Conservation (phyloP, 2,113 vertebrate species). For the Mesoclemmys tuberculata region DNA sequence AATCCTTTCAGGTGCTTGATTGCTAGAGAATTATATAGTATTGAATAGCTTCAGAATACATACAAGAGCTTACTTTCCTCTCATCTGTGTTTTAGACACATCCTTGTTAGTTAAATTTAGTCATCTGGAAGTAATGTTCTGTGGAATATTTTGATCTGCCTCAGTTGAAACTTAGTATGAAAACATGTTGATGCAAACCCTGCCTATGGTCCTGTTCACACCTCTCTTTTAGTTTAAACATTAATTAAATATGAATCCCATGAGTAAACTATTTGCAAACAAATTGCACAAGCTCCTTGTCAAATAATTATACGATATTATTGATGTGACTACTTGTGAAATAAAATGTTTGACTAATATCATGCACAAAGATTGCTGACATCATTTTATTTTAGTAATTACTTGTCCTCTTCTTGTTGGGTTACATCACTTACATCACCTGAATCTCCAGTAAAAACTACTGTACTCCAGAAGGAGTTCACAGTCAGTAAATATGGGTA, state of each 20-base stretch:
- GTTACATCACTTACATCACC: background rate
- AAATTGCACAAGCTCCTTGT: background rate
- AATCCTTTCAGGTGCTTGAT: constrained; percentile 27
- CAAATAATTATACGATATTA: background rate
- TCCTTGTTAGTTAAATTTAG: constrained; percentile 3
- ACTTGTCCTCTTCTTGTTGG: background rate
- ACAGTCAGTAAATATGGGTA: background rate
- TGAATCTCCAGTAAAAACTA: background rate
- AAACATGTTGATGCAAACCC: background rate
- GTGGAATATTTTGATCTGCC: background rate
- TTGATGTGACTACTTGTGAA: background rate
- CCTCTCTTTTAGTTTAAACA: background rate
- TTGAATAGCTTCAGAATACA: background rate
- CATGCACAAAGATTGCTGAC: background rate
- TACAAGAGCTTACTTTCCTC: background rate
- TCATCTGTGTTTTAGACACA: background rate
- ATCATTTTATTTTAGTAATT: background rate
- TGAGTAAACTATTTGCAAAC: constrained; percentile 16
- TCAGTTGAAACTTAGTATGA: background rate
- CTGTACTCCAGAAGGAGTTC: background rate
- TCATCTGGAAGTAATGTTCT: background rate
- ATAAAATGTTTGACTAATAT: background rate
- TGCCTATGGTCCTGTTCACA: background rate
- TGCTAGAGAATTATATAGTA: background rate
- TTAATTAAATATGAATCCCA: background rate